These are phyloP conservation scores for Pantherophis vulpinus DNA, from an alignment of 2,797 vertebrate species.

Conservation along the genomic window DNA sequence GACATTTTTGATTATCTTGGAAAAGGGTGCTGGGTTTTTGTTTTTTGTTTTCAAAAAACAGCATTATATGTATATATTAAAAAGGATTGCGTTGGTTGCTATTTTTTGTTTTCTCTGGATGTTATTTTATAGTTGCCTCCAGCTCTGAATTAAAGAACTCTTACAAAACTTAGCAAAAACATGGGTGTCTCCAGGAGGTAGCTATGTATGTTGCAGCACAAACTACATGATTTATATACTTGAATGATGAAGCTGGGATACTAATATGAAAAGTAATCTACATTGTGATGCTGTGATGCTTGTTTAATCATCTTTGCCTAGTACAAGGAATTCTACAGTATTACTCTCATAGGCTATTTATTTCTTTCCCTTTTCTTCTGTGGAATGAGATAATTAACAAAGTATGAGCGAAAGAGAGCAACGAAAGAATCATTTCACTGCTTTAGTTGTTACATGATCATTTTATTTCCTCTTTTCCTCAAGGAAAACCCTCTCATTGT, in stretches of 20 bases:
- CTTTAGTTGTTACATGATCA: conserved; percentile 47
- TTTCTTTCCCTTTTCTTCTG: conserved; percentile 21
- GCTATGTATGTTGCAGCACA: background rate
- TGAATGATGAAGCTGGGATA: background rate
- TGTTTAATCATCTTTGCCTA: conserved; percentile 20
- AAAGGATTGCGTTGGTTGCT: conserved; percentile 61
- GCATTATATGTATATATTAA: conserved; percentile 38
- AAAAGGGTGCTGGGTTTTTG: conserved; percentile 30
- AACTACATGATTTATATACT: background rate
- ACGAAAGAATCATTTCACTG: conserved; percentile 25
- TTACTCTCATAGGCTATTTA: conserved; percentile 23
- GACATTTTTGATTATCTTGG: conserved; percentile 68
- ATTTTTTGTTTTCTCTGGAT: conserved; percentile 65
- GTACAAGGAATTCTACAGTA: conserved; percentile 12
- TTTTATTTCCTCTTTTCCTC: conserved; percentile 48
- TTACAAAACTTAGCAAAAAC: conserved; percentile 31
- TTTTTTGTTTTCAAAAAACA: conserved; percentile 30
- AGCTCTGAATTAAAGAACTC: conserved; percentile 20
- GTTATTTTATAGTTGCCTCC: conserved; percentile 38
- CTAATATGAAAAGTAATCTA: background rate
- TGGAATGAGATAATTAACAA: conserved; percentile 42
- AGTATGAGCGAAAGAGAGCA: conserved; percentile 26
- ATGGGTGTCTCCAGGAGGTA: conserved; percentile 1
- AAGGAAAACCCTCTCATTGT: conserved; percentile 45
- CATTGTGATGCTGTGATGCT: background rate